Conservation (phyloP, 2,113 vertebrate genomes). For the Nothoprocta pentlandii region DNA sequence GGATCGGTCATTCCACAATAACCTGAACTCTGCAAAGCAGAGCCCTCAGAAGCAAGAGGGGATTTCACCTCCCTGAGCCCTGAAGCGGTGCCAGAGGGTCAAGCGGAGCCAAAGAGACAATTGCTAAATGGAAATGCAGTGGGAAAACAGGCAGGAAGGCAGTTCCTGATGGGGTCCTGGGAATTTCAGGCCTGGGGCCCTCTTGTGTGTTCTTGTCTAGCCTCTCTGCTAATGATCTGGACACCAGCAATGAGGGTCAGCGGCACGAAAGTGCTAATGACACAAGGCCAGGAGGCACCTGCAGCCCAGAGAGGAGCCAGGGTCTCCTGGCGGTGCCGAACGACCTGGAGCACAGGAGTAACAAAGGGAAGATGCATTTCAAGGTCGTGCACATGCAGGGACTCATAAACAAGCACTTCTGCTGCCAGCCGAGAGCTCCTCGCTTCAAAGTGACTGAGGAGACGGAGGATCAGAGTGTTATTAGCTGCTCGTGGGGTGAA, state of each 20-base stretch:
- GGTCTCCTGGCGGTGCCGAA: background rate
- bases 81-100: background rate
- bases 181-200: background rate
- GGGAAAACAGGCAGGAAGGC: background rate
- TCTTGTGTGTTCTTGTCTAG: rapidly evolving
- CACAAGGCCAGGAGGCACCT: background rate
- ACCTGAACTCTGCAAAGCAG: background rate
- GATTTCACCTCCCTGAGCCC: background rate
- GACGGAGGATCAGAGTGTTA: background rate
- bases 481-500: background rate
- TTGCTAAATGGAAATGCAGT: background rate
- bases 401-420: background rate
- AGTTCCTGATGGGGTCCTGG: background rate
- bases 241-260: background rate
- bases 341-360: background rate
- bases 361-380: background rate
- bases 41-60: background rate
- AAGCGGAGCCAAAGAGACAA: background rate
- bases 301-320: background rate
- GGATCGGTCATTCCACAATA: rapidly evolving
- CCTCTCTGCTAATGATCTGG: background rate
- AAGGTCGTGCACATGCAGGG: background rate
- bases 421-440: slow-evolving; percentile 1
- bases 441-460: background rate
- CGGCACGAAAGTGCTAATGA: background rate